Base-by-base conservation (phyloP, 2,888 invertebrate species). In the Cheilosia vernalis region DNA sequence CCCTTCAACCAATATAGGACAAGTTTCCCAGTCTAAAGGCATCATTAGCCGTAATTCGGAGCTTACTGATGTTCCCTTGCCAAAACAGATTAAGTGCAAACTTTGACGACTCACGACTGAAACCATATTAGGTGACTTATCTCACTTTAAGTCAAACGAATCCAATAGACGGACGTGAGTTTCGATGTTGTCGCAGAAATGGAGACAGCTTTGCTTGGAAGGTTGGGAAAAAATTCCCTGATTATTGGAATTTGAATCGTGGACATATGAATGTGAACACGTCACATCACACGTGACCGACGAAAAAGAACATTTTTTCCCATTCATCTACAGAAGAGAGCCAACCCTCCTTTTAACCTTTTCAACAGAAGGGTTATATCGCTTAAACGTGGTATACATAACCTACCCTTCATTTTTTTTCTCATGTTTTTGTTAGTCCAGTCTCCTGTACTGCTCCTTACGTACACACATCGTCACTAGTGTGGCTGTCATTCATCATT, bases 401-500 rank as follows among this genome's bases (percentile, higher is more conserved):
- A 33, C 30, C 42, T 47, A 47, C 15, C 30, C 21, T 24, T 42
- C 19, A 33, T 27, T 61, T 27, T 13, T 33, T 63, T 5, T 27
- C 5, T 27, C 9, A 7, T 30, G 2, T 2, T 24, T 27, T 27
- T 27, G 27, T 7, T 6, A 15, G 7, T 49, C 10, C 33, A 17
- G 51, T 6, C n/a, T 37, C 37, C 44, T 53, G 24, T 17, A 13
- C n/a, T 58, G 58, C 13, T 61, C 51, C n/a, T 83, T 60, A 33
- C 49, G 27, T 27, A 27, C 10, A 24, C 47, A 51, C 21, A 58
- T 58, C 40, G 30, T 6, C 27, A 27, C 6, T 6, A 27, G 27
- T n/a, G 55, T 24, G 73, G 73, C 60, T 81, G 85, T 85, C 81
- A 81, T 81, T 85, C 85, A 81, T 85, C 85, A 85, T 85, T 85